A percentile compares a stretch with the other conserved stretches of the same genome.
Conservation (phyloP, 2,888 invertebrate species). For the Phymatocera aterrima region DNA sequence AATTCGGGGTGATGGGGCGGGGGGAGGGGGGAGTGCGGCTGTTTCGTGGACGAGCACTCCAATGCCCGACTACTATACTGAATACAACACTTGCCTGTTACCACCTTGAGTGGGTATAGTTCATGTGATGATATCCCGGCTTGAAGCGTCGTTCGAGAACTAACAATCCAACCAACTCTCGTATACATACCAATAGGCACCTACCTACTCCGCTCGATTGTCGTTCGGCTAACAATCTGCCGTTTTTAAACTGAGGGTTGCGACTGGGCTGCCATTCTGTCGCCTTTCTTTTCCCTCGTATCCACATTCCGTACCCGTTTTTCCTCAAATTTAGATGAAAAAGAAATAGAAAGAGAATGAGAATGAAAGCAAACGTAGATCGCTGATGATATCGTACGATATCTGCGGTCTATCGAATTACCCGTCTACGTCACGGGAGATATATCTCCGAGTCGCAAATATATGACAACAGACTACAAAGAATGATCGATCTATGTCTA, state of each 20-base stretch:
- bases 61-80: constrained; percentile 13
- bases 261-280: no score
- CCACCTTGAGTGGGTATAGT: constrained; percentile 2
- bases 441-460: constrained; percentile 6
- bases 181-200: not conserved
- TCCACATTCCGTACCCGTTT: no score
- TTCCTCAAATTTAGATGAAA: no score
- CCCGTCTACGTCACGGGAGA: not conserved
- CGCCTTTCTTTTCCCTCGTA: no score
- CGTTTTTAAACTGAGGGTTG: not conserved
- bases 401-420: constrained; percentile 6
- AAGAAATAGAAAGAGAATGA: no score
- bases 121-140: constrained; percentile 2
- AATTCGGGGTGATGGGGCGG: no score
- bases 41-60: constrained; percentile 49
- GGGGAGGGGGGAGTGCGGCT: no score
- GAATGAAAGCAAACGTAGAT: not conserved
- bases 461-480: constrained; percentile 26
- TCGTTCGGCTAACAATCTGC: not conserved
- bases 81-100: constrained; percentile 11
- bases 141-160: not conserved
- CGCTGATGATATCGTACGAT: constrained; percentile 7
- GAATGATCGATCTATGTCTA: constrained; percentile 44
- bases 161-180: constrained; percentile 7
- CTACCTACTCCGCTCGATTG: not conserved